A percentile compares a stretch with the other conserved stretches of the same genome.
Conservation (phyloP, 1,140 invertebrate genomes). For the Lordiphosa collinella region DNA sequence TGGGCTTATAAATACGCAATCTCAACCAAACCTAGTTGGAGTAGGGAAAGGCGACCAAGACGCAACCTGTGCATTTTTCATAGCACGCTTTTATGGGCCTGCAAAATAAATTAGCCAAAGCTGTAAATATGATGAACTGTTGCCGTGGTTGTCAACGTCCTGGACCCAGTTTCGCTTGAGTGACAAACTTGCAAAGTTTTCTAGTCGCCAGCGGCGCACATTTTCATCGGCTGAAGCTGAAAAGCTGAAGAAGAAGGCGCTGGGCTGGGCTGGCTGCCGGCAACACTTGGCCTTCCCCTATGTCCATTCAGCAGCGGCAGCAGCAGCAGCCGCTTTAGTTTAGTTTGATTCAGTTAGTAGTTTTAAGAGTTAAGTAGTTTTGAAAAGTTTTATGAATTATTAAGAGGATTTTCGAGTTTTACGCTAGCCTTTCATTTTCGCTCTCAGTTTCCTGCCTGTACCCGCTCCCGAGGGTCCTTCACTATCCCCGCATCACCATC, state of each 20-base stretch:
- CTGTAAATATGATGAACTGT: conserved; percentile 75
- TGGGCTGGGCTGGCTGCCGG: background rate
- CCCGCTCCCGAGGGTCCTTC: background rate
- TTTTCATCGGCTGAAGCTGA: conserved; percentile 53
- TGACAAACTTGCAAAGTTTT: conserved; percentile 59
- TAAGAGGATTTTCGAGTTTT: conserved; percentile 76
- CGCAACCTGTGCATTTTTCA: conserved; percentile 63
- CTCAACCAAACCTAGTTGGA: conserved; percentile 24
- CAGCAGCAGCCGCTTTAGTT: conserved; percentile 65
- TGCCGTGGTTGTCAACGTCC: conserved; percentile 23
- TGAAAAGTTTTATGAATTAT: conserved; percentile 76
- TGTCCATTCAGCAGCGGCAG: background rate
- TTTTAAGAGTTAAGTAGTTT: conserved; percentile 77
- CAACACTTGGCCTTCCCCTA: background rate
- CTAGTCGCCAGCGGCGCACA: conserved; percentile 58
- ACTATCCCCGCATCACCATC: background rate
- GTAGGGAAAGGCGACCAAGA: conserved; percentile 21
- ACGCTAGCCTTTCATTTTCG: conserved; percentile 68
- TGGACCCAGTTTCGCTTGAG: conserved; percentile 58
- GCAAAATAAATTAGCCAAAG: conserved; percentile 71
- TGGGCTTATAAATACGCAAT: conserved; percentile 74
- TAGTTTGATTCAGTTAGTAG: conserved; percentile 77
- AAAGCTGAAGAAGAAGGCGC: conserved; percentile 35
- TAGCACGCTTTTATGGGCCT: conserved; percentile 49
- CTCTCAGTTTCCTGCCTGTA: conserved; percentile 32